Evolutionary conservation across 2,113 vertebrate species (phyloP), one percentile per base, ranked within the genome.

Genomic region (Urocolius indicus): DNA sequence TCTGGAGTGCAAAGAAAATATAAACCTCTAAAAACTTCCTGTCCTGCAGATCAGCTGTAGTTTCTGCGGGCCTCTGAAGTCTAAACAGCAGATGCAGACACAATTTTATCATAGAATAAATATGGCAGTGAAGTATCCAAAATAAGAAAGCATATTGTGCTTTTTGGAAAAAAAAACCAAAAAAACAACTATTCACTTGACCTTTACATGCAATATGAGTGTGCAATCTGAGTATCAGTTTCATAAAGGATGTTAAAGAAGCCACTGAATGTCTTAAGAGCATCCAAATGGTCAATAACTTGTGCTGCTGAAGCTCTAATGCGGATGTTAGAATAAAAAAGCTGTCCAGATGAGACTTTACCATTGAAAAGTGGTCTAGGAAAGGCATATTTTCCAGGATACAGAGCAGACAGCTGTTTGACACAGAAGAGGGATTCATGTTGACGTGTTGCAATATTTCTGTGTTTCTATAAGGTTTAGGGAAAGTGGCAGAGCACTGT

Each of bases 71-170:
- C 6, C 15, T 84, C n/a, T 63, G 27, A 78, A 66, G 5, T 34
- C 6, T 54, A 23, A 72, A 45, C 2, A 41, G 21, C 23, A 36
- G 23, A 16, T 1, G 2, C 16, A 51, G 13, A 17, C 8, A 32
- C 4, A 14, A 26, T 45, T 73, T 61, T 65, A 58, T 18, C 8
- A 41, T 41, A 48, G 32, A 74, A 3, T 20, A 61, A 66, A 32
- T 5, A 21, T 2, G 2, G 1, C 20, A 74, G 24, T 26, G 34
- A 69, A 23, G 4, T 5, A 24, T 19, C 26, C 2, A 30, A 23
- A 78, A 23, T 27, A 45, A 52, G 9, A 41, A 41, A 41, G 38
- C 38, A 20, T 1, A 4, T 7, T 38, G 13, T 36, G 16, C 2
- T 36, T 26, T 45, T 76, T 76, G 62, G 22, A 82, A 38, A 41